phyloP scores from a whole-genome alignment of 2,797 vertebrate species.

The Schizothorax lantsangensis region DNA sequence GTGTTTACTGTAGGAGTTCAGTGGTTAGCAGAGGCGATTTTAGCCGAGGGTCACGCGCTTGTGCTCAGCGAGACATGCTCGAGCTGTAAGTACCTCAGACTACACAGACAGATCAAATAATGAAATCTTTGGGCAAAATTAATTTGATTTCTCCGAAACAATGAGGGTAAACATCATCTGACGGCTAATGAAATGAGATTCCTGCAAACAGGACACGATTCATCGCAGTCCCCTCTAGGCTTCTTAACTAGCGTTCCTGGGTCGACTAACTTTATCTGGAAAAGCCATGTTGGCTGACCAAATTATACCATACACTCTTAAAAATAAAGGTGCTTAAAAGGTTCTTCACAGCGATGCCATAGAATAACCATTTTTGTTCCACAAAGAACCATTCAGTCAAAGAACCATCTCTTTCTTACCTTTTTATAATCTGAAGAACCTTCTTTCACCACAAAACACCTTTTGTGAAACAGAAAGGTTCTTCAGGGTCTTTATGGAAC shows the following conservation, averaged over 20 bases:
- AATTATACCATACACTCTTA: neutral
- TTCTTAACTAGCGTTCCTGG: neutral
- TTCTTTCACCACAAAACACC: no score
- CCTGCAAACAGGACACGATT: constrained; percentile 4
- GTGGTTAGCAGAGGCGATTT: constrained; percentile 22
- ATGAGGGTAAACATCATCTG: constrained; percentile 24
- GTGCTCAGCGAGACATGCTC: neutral
- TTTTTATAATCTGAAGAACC: no score
- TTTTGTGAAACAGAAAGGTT: no score
- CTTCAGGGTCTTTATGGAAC: no score
- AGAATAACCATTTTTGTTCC: no score
- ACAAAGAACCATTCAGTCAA: no score
- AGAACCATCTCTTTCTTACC: no score
- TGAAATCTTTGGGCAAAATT: constrained; percentile 25
- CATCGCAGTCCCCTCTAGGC: neutral
- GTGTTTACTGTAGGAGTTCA: constrained; percentile 38
- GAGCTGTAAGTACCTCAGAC: constrained; percentile 5
- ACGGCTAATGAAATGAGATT: constrained; percentile 10
- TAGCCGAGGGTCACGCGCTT: constrained; percentile 17
- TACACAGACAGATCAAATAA: constrained; percentile 35
- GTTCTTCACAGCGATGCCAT: no score
- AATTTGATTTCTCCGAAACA: constrained; percentile 25
- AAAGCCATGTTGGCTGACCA: neutral
- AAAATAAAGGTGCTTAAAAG: no score
- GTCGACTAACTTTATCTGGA: neutral